Conservation (phyloP, 1,140 invertebrate genomes). For the Branchinecta lindahli region DNA sequence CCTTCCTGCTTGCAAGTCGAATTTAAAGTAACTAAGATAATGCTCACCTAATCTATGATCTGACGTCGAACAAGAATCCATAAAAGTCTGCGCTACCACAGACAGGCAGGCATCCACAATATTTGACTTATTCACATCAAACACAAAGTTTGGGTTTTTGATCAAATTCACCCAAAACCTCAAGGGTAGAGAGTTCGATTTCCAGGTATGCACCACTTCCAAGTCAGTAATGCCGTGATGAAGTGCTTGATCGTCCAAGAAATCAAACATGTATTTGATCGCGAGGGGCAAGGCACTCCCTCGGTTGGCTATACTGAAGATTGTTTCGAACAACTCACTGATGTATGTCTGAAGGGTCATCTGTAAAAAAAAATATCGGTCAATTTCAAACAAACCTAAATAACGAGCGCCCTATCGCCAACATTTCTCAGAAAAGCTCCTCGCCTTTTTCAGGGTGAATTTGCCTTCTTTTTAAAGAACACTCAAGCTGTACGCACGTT, state of each 20-base stretch:
- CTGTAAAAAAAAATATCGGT: constrained; percentile 25
- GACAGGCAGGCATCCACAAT: constrained; percentile 98
- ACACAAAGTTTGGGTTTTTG: constrained; percentile 99
- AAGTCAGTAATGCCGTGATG: constrained; percentile 90
- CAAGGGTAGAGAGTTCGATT: constrained; percentile 73
- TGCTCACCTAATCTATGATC: constrained; percentile 80
- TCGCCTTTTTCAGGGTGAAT: no score
- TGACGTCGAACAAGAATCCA: constrained; percentile 98
- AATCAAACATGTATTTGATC: constrained; percentile 99
- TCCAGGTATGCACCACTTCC: constrained; percentile 99
- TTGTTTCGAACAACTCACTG: constrained; percentile 96
- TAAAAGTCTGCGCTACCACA: constrained; percentile 98
- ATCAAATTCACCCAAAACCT: constrained; percentile 99
- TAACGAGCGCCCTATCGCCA: no score
- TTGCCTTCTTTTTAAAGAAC: no score
- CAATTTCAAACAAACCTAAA: no score
- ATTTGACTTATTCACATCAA: constrained; percentile 98
- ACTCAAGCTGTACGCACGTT: no score
- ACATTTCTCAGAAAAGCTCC: no score
- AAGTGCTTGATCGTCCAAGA: constrained; percentile 94
- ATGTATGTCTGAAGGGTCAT: constrained; percentile 97
- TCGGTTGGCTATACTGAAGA: constrained; percentile 91
- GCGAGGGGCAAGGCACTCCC: constrained; percentile 86
- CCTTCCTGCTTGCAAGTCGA: background rate
- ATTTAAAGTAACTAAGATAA: background rate